Percentiles rank a stretch among this genome's conserved stretches.
Conservation (phyloP, 2,888 invertebrate genomes). For the Archips xylosteana region DNA sequence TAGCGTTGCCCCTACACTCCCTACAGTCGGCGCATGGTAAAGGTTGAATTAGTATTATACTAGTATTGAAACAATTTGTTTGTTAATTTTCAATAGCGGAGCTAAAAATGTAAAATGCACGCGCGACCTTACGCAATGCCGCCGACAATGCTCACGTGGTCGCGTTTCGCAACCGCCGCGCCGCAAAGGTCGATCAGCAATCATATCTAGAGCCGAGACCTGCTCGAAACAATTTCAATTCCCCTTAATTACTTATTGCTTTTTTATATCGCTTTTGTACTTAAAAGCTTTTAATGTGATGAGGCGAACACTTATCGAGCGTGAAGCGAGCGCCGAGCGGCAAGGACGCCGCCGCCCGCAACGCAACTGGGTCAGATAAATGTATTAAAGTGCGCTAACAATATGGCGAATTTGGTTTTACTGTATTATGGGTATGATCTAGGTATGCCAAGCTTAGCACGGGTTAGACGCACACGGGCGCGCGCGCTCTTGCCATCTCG, state of each 20-base stretch:
- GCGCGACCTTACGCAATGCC: conserved; percentile 64
- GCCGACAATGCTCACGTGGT: conserved; percentile 70
- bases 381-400: conserved; percentile 32
- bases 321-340: conserved; percentile 76
- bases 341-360: conserved; percentile 72
- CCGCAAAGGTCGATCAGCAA: conserved; percentile 63
- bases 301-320: conserved; percentile 69
- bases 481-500: conserved; percentile 27
- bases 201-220: conserved; percentile 58
- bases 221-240: conserved; percentile 65
- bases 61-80: no score
- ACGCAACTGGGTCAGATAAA: conserved; percentile 43
- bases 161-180: conserved; percentile 64
- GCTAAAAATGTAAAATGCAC: conserved; percentile 58
- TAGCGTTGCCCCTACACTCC: no score
- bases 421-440: conserved; percentile 27
- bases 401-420: conserved; percentile 38
- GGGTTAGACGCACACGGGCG: conserved; percentile 40
- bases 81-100: conserved; percentile 45
- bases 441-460: background rate
- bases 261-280: conserved; percentile 51
- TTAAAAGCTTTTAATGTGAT: conserved; percentile 77
- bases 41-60: no score
- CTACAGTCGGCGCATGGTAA: no score
- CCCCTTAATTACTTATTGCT: conserved; percentile 71